These are phyloP conservation scores for Ictidomys tridecemlineatus DNA, from an alignment of 2,113 vertebrate species.

Conservation along the genomic window DNA sequence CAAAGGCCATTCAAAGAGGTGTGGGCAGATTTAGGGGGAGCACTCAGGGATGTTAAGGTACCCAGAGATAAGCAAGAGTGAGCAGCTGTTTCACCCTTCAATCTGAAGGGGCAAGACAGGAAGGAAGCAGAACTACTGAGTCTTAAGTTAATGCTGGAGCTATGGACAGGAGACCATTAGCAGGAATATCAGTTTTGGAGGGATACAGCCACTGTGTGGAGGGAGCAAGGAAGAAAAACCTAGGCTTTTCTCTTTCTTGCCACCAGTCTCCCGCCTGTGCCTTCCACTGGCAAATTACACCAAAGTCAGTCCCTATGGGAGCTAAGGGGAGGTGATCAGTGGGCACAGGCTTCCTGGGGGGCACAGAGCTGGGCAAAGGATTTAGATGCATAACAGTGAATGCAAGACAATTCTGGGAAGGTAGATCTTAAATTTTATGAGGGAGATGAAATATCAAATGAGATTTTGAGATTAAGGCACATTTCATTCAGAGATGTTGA, in stretches of 20 bases:
- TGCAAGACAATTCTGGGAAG: too few species aligned
- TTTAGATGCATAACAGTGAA: not conserved
- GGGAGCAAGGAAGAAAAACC: not conserved
- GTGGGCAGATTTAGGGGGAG: not conserved
- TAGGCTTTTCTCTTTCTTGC: not conserved
- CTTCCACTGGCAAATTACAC: not conserved
- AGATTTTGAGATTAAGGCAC: not conserved
- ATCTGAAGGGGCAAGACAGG: not conserved
- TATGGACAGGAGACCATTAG: not conserved
- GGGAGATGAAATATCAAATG: too few species aligned
- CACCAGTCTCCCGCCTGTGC: not conserved
- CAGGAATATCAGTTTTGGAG: not conserved
- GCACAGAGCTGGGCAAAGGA: not conserved
- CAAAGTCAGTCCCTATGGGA: not conserved
- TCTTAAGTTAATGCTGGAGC: not conserved
- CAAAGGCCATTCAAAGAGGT: not conserved
- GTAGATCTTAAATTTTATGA: too few species aligned
- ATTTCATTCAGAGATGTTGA: not conserved
- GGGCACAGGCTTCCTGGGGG: not conserved
- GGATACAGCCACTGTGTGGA: not conserved
- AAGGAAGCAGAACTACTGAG: not conserved
- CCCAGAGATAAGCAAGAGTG: not conserved
- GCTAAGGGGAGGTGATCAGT: not conserved
- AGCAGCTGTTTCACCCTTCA: not conserved
- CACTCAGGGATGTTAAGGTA: rapidly evolving